These are phyloP conservation scores for Phasia obesa DNA, from an alignment of 2,888 invertebrate genomes.

Conservation along the genomic window DNA sequence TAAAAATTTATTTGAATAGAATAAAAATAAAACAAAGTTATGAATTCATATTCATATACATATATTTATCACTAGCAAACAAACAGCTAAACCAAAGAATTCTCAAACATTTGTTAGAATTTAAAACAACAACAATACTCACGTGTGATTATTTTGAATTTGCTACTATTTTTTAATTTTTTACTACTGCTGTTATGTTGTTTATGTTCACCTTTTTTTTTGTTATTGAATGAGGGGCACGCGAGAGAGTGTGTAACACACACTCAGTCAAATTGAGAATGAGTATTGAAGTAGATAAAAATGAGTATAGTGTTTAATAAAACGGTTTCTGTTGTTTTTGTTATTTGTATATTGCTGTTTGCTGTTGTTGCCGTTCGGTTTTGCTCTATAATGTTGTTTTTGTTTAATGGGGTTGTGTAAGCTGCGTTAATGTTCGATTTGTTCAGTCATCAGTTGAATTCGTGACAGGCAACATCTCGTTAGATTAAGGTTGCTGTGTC, in stretches of 20 bases:
- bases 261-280: slow-evolving; percentile 53
- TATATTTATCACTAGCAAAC: slow-evolving; percentile 61
- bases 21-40: neutral
- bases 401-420: slow-evolving; percentile 80
- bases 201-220: slow-evolving; percentile 7
- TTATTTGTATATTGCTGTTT: slow-evolving; percentile 17
- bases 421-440: slow-evolving; percentile 81
- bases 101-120: slow-evolving; percentile 34
- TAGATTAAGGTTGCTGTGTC: slow-evolving; percentile 78
- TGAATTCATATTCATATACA: slow-evolving; percentile 33
- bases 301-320: slow-evolving; percentile 57
- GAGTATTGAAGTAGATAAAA: slow-evolving; percentile 62
- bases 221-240: slow-evolving; percentile 57
- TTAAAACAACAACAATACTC: slow-evolving; percentile 60
- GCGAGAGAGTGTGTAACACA: slow-evolving; percentile 47
- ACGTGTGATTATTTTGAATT: slow-evolving; percentile 57
- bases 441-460: slow-evolving; percentile 83
- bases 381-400: slow-evolving; percentile 69
- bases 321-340: slow-evolving; percentile 39
- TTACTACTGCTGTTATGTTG: slow-evolving; percentile 1
- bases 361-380: slow-evolving; percentile 56
- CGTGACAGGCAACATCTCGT: slow-evolving; percentile 82
- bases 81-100: slow-evolving; percentile 33
- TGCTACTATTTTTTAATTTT: slow-evolving; percentile 34
- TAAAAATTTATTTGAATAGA: slow-evolving; percentile 26